These are phyloP conservation scores for Hydra vulgaris DNA, from an alignment of 30 jellyfish, hydroid and myxozoan genomes.

Conservation along the genomic window DNA sequence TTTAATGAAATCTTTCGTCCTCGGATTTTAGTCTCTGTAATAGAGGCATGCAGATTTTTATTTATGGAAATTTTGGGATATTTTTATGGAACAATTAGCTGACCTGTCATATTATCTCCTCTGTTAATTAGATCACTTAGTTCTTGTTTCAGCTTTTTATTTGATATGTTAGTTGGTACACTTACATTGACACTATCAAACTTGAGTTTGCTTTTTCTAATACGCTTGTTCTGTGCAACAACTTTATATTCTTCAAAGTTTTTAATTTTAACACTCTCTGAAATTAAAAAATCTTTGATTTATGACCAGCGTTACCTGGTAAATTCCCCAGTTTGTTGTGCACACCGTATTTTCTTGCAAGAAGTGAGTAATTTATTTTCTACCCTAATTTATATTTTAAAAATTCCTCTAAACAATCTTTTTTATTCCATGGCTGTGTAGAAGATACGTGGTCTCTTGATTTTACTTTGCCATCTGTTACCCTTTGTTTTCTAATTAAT, in stretches of 20 bases:
- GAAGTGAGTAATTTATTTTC: neutral
- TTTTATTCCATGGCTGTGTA: neutral
- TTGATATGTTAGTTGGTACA: neutral
- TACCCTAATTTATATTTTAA: neutral
- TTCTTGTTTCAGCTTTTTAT: conserved; percentile 3
- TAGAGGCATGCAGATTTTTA: neutral
- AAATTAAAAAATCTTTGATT: neutral
- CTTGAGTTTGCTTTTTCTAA: neutral
- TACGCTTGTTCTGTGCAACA: neutral
- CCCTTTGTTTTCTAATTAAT: too few relatives aligned
- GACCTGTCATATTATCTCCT: neutral
- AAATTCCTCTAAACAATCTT: neutral
- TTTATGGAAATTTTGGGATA: neutral
- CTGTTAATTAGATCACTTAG: neutral
- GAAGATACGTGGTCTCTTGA: neutral
- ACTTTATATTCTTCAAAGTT: neutral
- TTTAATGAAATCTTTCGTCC: neutral
- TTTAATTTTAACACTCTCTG: neutral
- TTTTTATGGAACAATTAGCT: conserved; percentile 4
- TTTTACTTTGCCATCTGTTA: too few relatives aligned
- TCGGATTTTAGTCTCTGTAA: neutral
- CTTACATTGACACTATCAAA: neutral
- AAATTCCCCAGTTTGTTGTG: too few relatives aligned
- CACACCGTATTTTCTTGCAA: neutral
- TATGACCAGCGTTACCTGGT: too few relatives aligned